Percentiles rank a stretch among this genome's conserved stretches.
These are phyloP conservation scores for Brachirus orientalis DNA, from an alignment of 2,113 vertebrate species.

Conservation along the genomic window DNA sequence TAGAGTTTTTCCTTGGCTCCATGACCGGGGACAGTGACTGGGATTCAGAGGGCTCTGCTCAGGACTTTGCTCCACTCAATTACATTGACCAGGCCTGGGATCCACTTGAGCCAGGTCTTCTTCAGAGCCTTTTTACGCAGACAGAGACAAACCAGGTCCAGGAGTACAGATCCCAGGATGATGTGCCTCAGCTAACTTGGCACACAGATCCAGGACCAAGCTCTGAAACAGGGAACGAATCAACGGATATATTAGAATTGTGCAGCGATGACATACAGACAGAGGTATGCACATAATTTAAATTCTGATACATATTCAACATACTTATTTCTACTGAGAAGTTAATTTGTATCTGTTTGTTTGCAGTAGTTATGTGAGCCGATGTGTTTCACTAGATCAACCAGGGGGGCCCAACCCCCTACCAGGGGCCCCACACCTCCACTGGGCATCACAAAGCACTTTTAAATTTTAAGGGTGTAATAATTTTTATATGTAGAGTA, in stretches of 20 bases:
- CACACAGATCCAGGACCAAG: slow-evolving; percentile 13
- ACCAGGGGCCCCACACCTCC: too few species aligned
- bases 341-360: background rate
- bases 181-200: background rate
- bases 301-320: too few species aligned
- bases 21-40: slow-evolving; percentile 84
- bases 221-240: slow-evolving; percentile 47
- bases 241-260: background rate
- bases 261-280: slow-evolving; percentile 17
- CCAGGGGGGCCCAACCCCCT: too few species aligned
- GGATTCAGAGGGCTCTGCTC: slow-evolving; percentile 79
- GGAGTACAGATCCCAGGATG: slow-evolving; percentile 23
- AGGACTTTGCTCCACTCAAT: slow-evolving; percentile 58
- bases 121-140: slow-evolving; percentile 74
- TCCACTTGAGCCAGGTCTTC: slow-evolving; percentile 78
- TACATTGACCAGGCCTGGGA: slow-evolving; percentile 75
- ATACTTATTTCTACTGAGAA: too few species aligned
- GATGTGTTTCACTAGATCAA: background rate
- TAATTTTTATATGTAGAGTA: too few species aligned
- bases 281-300: slow-evolving; percentile 65
- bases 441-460: too few species aligned
- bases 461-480: too few species aligned
- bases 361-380: background rate
- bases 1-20: slow-evolving; percentile 80
- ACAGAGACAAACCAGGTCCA: slow-evolving; percentile 25